phyloP scores from a whole-genome alignment of 2,888 invertebrate species.

The Cyaniris semiargus region DNA sequence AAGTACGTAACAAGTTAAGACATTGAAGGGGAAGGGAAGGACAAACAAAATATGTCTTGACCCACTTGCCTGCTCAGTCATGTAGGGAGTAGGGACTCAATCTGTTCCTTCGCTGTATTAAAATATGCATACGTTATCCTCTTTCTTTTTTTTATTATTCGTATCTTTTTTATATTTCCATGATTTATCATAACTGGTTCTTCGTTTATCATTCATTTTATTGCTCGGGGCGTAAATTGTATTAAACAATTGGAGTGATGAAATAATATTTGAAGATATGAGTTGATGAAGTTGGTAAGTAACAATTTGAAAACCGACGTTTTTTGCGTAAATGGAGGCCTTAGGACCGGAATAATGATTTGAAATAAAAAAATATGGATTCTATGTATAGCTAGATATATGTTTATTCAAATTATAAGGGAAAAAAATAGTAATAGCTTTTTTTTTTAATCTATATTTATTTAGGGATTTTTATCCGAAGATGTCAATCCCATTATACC shows the following conservation, averaged over 20 bases:
- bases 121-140: constrained; percentile 12
- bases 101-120: constrained; percentile 7
- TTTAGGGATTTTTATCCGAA: no score
- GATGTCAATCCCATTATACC: no score
- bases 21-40: background rate
- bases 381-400: no score
- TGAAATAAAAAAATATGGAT: no score
- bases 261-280: background rate
- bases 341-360: no score
- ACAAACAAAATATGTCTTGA: constrained; percentile 20
- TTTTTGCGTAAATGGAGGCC: no score
- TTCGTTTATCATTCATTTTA: background rate
- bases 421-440: no score
- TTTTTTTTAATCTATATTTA: no score
- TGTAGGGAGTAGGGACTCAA: constrained; percentile 15
- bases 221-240: background rate
- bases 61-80: constrained; percentile 17
- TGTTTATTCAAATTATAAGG: no score
- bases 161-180: background rate
- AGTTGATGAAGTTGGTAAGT: no score
- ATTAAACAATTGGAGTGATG: background rate
- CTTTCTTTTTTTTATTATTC: background rate
- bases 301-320: no score
- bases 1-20: constrained; percentile 23
- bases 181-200: background rate